Evolutionary conservation across 2,797 vertebrate genomes (phyloP), one percentile per base, ranked within the genome.

Genomic region (Sebastes matsubarae): DNA sequence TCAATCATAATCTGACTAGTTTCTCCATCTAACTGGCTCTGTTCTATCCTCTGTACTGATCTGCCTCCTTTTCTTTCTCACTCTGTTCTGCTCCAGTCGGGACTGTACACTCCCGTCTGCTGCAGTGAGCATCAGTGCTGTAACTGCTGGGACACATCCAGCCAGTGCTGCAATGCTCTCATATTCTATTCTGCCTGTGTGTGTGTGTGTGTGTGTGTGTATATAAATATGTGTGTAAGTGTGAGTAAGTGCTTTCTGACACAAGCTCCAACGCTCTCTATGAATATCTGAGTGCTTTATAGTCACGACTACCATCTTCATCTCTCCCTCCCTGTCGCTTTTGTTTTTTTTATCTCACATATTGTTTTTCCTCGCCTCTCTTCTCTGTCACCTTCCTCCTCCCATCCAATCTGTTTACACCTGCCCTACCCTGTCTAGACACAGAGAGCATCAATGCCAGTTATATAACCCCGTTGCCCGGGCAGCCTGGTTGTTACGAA

Each of bases 141-240:
- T 88, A 92, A 85, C 93, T 92, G 92, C 90, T 94, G 94, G 90
- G 93, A 94, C 91, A 84, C 90, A 88, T 93, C 91, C 89, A 93
- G 85, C 81, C 68, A 76, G 85, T 91, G 93, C 95, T 93, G 95
- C 94, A 95, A 89, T 89, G 88, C 93, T 92, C 93, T 96, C 94
- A 93, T 93, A 93, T 94, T 92, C 89, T 92, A 94, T 94, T 93
- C 93, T 91, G 86, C 86, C 72, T 80, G 79, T 76, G 82, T 80
- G 86, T 87, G 85, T 77, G 79, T 82, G 72, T 66, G 68, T 80
- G 70, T 68, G 76, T 83, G 73, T 80, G 38, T 42, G 42, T 46
- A 8, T 46, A 50, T 50, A 50, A 20, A 78, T 73, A 10, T 36
- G 60, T 61, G 77, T 85, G 77, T 80, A 73, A 63, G 74, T 78